Percentiles rank a stretch among this genome's conserved stretches.
Conservation (phyloP, 2,888 invertebrate species). For the Carterocephalus palaemon region DNA sequence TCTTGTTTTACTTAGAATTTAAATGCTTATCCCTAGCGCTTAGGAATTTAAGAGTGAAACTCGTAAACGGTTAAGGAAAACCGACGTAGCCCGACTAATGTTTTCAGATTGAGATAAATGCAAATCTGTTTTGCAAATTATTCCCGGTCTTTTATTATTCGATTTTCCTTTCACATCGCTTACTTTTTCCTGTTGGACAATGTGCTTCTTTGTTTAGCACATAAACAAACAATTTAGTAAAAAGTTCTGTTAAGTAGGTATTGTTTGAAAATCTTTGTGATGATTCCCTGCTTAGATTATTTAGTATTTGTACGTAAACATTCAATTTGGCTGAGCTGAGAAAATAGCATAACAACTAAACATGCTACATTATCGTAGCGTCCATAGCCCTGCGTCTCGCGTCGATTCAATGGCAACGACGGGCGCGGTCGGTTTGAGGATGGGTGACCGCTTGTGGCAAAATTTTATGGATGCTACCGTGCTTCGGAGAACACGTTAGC, state of each 20-base stretch:
- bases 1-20: neutral
- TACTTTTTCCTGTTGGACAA: slow-evolving; percentile 7
- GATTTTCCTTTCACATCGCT: slow-evolving; percentile 26
- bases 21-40: slow-evolving; percentile 4
- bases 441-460: too few relatives aligned
- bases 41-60: slow-evolving; percentile 6
- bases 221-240: slow-evolving; percentile 11
- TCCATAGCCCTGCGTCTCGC: too few relatives aligned
- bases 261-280: too few relatives aligned
- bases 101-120: slow-evolving; percentile 41
- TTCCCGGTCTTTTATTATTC: slow-evolving; percentile 35
- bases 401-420: too few relatives aligned
- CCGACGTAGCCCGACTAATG: slow-evolving; percentile 31
- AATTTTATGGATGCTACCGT: too few relatives aligned
- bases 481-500: too few relatives aligned
- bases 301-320: too few relatives aligned
- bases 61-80: slow-evolving; percentile 17
- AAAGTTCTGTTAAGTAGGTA: slow-evolving; percentile 11
- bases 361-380: too few relatives aligned
- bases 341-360: too few relatives aligned
- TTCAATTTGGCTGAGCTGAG: too few relatives aligned
- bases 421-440: too few relatives aligned
- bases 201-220: slow-evolving; percentile 9
- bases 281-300: too few relatives aligned
- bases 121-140: slow-evolving; percentile 52